Conservation (phyloP, 2,797 vertebrate species). For the Molossus alvarezi region DNA sequence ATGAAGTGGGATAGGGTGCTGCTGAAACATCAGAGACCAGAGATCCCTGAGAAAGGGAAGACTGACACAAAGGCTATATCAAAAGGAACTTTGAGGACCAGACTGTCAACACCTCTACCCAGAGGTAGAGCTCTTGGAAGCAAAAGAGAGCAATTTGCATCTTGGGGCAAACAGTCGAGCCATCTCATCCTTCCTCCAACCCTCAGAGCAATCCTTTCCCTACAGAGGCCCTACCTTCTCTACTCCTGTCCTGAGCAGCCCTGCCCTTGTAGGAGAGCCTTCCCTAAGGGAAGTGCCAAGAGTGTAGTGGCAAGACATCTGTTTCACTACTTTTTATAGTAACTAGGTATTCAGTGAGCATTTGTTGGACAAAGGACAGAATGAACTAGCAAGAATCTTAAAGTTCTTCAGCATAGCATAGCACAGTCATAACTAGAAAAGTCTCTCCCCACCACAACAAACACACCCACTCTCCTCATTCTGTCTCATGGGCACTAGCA, state of each 20-base stretch:
- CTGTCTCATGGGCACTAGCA: neutral
- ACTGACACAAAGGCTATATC: neutral
- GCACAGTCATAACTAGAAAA: neutral
- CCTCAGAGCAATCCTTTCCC: neutral
- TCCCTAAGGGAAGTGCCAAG: conserved; percentile 23
- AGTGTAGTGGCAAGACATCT: neutral
- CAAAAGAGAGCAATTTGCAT: neutral
- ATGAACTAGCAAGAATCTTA: conserved; percentile 23
- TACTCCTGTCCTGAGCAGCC: neutral
- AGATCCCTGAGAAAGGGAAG: conserved; percentile 34
- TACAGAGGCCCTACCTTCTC: neutral
- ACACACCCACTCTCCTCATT: neutral
- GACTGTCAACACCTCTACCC: neutral
- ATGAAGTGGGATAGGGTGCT: neutral
- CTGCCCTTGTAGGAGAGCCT: neutral
- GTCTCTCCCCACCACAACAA: neutral
- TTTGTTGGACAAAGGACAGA: conserved; percentile 24
- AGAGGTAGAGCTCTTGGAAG: conserved; percentile 13
- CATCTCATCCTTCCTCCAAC: neutral
- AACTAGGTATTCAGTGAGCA: conserved; percentile 4
- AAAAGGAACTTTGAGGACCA: conserved; percentile 4
- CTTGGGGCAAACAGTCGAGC: neutral
- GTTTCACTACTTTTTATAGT: neutral
- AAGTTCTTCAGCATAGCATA: conserved; percentile 33
- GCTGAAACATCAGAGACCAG: neutral